phyloP scores from a whole-genome alignment of 1,140 invertebrate species.

The Nautilus pompilius region DNA sequence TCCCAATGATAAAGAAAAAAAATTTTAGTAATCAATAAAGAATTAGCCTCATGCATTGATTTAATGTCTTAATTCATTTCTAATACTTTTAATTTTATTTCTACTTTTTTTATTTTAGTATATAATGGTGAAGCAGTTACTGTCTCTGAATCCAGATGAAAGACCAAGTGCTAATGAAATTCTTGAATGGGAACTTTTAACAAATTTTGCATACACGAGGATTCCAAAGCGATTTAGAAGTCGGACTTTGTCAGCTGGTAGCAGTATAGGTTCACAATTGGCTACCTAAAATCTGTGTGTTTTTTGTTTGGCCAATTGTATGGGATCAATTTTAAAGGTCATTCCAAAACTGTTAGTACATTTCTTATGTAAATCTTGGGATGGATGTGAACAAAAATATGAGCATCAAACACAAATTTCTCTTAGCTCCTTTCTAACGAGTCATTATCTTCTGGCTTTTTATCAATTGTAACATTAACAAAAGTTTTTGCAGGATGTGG shows the following conservation, averaged over 20 bases:
- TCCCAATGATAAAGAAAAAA: not conserved
- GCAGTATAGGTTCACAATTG: no score
- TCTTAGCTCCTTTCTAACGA: no score
- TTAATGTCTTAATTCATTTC: not conserved
- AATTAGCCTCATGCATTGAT: conserved; percentile 1
- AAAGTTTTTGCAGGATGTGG: no score
- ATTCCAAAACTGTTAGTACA: no score
- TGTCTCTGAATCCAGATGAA: conserved; percentile 68
- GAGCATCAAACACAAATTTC: no score
- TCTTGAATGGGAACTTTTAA: conserved; percentile 35
- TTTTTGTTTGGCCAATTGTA: no score
- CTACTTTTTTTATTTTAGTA: conserved; percentile 60
- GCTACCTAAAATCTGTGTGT: no score
- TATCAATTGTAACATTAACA: no score
- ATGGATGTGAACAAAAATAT: no score
- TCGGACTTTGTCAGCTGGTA: conserved; percentile 27
- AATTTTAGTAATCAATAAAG: not conserved
- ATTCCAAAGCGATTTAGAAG: conserved; percentile 15
- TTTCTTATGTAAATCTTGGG: no score
- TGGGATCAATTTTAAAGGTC: no score
- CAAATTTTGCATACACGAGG: conserved; percentile 30
- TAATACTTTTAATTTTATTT: not conserved
- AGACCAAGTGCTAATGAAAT: conserved; percentile 68
- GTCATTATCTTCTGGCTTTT: no score
- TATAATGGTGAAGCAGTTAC: conserved; percentile 71